phyloP scores from a whole-genome alignment of 2,888 invertebrate genomes.

The Parasteatoda lunata region DNA sequence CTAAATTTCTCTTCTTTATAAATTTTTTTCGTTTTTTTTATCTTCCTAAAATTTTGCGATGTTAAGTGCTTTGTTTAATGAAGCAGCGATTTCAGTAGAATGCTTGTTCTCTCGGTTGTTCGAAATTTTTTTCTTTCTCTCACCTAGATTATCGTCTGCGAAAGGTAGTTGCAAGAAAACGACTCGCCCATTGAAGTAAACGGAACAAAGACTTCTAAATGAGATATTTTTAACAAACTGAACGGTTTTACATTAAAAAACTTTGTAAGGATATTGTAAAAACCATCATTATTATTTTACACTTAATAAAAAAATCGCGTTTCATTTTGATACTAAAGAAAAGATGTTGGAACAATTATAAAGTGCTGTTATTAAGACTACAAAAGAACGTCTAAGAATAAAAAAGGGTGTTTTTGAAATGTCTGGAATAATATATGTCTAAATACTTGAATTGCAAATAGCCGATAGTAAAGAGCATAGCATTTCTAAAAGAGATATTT shows the following conservation, averaged over 20 bases:
- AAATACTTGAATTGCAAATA: too few relatives aligned
- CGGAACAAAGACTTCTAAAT: background rate
- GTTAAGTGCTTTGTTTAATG: slow-evolving; percentile 59
- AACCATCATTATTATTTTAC: background rate
- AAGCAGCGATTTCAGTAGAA: slow-evolving; percentile 43
- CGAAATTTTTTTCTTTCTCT: slow-evolving; percentile 18
- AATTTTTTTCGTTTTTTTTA: background rate
- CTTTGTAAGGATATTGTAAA: background rate
- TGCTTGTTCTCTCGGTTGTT: slow-evolving; percentile 41
- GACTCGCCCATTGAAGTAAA: background rate
- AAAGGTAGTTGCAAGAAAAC: slow-evolving; percentile 7
- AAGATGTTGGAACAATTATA: too few relatives aligned
- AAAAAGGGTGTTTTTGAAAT: too few relatives aligned
- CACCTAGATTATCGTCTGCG: slow-evolving; percentile 36
- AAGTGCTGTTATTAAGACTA: too few relatives aligned
- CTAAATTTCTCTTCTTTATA: slow-evolving; percentile 20
- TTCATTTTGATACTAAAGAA: too few relatives aligned
- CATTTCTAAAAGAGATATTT: too few relatives aligned
- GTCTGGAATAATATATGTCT: too few relatives aligned
- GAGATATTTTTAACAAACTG: background rate
- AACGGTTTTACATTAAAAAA: background rate
- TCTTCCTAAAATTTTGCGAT: slow-evolving; percentile 40
- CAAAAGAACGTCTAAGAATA: too few relatives aligned
- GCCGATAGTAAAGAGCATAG: too few relatives aligned
- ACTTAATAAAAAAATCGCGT: background rate